Percentiles rank a stretch among this genome's conserved stretches.
These are phyloP conservation scores for Drosophila tsacasi DNA, from an alignment of 1,140 invertebrate species.

Conservation along the genomic window DNA sequence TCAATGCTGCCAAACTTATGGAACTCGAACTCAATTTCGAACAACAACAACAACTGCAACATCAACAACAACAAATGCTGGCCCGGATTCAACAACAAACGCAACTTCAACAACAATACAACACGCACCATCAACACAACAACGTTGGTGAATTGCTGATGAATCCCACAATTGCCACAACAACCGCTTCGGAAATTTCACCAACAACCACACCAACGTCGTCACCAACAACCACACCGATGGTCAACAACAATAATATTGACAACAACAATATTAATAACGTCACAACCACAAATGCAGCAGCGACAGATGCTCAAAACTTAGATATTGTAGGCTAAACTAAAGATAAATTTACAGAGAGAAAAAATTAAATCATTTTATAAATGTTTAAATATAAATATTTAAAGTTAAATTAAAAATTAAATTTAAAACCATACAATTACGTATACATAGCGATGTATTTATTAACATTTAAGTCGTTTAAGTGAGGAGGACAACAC, in stretches of 20 bases:
- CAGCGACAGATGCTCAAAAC: conserved; percentile 85
- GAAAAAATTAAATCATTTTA: conserved; percentile 60
- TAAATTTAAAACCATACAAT: conserved; percentile 46
- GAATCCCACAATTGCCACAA: conserved; percentile 33
- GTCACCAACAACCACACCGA: conserved; percentile 50
- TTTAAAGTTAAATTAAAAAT: conserved; percentile 48
- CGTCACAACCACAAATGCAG: conserved; percentile 49
- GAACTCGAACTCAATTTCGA: conserved; percentile 49
- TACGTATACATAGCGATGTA: conserved; percentile 51
- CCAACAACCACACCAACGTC: conserved; percentile 52
- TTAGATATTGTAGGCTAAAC: conserved; percentile 85
- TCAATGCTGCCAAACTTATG: conserved; percentile 69
- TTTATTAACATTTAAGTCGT: conserved; percentile 53
- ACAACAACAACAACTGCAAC: conserved; percentile 65
- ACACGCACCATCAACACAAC: conserved; percentile 64
- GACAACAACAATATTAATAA: conserved; percentile 40
- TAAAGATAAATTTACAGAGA: conserved; percentile 53
- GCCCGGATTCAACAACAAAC: conserved; percentile 80
- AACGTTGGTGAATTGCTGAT: conserved; percentile 50
- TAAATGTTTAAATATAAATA: conserved; percentile 73
- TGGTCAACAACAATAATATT: conserved; percentile 52
- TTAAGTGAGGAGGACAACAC: conserved; percentile 42
- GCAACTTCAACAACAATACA: conserved; percentile 81
- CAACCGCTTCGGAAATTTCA: conserved; percentile 15
- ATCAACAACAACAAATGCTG: conserved; percentile 80